Percentiles rank a stretch among this genome's conserved stretches.
Evolutionary conservation across 2,113 vertebrate genomes (phyloP).

Genomic region (Micronycteris hirsuta): DNA sequence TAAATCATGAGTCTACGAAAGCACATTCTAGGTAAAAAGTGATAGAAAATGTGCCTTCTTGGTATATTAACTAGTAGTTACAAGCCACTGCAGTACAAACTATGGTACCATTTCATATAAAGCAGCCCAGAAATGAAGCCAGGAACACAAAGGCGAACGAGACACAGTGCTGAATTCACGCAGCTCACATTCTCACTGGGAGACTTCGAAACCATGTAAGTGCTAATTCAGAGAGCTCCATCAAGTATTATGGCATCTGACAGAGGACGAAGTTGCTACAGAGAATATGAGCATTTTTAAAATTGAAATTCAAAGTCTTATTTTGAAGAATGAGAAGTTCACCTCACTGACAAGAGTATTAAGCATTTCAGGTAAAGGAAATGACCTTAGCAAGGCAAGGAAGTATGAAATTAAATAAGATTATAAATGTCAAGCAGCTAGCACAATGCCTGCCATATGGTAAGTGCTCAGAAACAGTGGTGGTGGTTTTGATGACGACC

Average conservation of each 20-base stretch:
- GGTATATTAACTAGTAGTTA: background rate
- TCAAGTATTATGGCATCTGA: background rate
- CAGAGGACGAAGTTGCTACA: background rate
- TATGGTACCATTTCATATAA: background rate
- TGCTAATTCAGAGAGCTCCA: background rate
- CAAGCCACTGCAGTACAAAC: background rate
- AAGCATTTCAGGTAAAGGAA: slow-evolving; percentile 11
- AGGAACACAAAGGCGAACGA: background rate
- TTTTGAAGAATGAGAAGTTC: background rate
- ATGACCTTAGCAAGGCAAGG: background rate
- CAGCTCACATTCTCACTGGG: background rate
- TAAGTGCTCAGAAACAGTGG: background rate
- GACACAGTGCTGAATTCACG: background rate
- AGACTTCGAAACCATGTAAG: background rate
- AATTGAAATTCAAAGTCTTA: background rate
- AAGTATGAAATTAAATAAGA: background rate
- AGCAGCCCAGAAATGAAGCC: background rate
- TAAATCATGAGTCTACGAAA: background rate
- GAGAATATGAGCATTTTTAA: background rate
- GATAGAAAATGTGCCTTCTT: background rate
- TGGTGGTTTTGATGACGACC: background rate
- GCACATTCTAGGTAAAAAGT: background rate
- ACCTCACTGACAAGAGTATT: background rate
- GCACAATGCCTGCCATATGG: background rate
- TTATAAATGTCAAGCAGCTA: background rate